These are phyloP conservation scores for Argentina silus DNA, from an alignment of 2,797 vertebrate species.

Conservation along the genomic window DNA sequence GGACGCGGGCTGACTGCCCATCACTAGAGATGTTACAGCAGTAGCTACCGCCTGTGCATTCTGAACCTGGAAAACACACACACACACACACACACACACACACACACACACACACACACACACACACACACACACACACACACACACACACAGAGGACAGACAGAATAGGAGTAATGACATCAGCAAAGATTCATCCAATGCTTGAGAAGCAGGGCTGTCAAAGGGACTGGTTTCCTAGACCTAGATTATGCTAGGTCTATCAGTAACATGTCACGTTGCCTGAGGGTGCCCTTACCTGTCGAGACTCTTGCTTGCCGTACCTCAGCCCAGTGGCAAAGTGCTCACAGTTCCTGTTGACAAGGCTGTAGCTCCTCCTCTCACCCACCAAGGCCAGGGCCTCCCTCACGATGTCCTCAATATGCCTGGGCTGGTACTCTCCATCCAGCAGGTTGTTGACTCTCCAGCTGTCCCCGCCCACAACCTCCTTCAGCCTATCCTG, in stretches of 20 bases:
- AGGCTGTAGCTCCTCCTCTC: constrained; percentile 66
- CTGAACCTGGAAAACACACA: neutral
- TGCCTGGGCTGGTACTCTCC: constrained; percentile 48
- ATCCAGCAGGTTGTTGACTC: constrained; percentile 76
- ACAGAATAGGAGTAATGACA: constrained; percentile 52
- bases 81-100: constrained; percentile 3
- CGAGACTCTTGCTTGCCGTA: constrained; percentile 63
- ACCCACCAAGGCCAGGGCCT: constrained; percentile 62
- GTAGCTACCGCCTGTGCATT: too few relatives aligned
- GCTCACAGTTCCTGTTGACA: constrained; percentile 75
- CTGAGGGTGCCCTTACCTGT: constrained; percentile 56
- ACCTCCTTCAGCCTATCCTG: constrained; percentile 65
- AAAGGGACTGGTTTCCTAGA: too few relatives aligned
- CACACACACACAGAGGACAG: constrained; percentile 5
- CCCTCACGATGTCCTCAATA: constrained; percentile 56
- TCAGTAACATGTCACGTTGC: too few relatives aligned
- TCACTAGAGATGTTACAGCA: too few relatives aligned
- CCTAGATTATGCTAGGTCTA: too few relatives aligned
- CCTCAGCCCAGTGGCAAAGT: constrained; percentile 75
- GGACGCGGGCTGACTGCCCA: too few relatives aligned
- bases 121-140: constrained; percentile 14
- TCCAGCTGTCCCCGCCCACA: constrained; percentile 60
- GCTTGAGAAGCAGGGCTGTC: too few relatives aligned
- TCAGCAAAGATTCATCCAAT: constrained; percentile 41
- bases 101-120: constrained; percentile 7